These are phyloP conservation scores for Diorhabda elongata DNA, from an alignment of 1,140 invertebrate genomes.

Conservation along the genomic window DNA sequence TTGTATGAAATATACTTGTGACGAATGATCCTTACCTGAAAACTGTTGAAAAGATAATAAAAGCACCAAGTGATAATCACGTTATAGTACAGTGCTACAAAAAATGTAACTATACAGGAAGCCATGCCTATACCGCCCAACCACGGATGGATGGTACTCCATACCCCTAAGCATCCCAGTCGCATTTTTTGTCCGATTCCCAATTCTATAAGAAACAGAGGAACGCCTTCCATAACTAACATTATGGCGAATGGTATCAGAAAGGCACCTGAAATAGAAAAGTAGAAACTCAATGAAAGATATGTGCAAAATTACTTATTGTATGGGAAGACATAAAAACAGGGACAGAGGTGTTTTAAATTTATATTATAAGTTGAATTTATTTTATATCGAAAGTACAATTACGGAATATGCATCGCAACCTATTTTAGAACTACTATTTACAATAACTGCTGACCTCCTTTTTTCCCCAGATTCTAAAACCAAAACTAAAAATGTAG, in stretches of 20 bases:
- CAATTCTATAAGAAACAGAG: conserved; percentile 89
- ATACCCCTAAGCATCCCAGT: conserved; percentile 83
- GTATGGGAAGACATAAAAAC: no score
- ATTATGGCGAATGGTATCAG: conserved; percentile 95
- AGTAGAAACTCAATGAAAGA: not conserved
- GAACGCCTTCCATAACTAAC: conserved; percentile 88
- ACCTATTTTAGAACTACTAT: no score
- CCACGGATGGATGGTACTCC: conserved; percentile 93
- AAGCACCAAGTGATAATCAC: conserved; percentile 98
- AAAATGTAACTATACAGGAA: conserved; percentile 86
- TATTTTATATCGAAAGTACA: no score
- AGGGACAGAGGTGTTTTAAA: no score
- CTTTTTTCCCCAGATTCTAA: no score
- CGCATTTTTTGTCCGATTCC: conserved; percentile 90
- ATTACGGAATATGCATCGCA: no score
- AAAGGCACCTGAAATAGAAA: conserved; percentile 76
- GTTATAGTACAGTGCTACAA: conserved; percentile 94
- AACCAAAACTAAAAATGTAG: no score
- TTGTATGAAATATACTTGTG: no score
- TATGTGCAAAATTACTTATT: no score
- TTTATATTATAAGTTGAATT: no score
- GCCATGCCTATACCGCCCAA: conserved; percentile 85
- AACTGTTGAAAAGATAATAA: conserved; percentile 90
- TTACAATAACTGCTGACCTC: no score
- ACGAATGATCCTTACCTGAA: conserved; percentile 60